phyloP scores from a whole-genome alignment of 1,140 invertebrate species.

The Apolygus lucorum region DNA sequence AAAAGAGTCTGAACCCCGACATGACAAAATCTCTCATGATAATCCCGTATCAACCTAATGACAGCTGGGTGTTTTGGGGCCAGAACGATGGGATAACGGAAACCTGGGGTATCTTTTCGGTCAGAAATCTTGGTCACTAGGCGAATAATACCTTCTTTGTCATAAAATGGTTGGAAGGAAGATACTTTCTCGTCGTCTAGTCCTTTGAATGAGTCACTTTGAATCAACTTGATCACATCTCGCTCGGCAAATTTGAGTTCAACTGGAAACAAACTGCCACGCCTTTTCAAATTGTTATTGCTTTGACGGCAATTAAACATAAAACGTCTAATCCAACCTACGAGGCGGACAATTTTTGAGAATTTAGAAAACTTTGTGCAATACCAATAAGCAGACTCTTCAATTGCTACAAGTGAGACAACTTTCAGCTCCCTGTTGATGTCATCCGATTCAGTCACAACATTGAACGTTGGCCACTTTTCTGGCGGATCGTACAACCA shows the following conservation, averaged over 20 bases:
- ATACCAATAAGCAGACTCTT: neutral
- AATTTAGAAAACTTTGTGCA: neutral
- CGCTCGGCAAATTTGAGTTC: neutral
- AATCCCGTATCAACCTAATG: neutral
- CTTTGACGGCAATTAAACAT: too few relatives aligned
- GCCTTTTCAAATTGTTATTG: neutral
- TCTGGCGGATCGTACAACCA: conserved; percentile 33
- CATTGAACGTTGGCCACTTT: conserved; percentile 13
- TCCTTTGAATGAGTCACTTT: neutral
- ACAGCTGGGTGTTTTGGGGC: neutral
- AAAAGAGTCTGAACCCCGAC: neutral
- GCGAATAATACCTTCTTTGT: neutral
- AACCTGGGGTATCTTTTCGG: neutral
- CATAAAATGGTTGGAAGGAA: neutral
- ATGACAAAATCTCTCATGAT: conserved; percentile 27
- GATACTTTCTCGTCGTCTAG: neutral
- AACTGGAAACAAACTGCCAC: neutral
- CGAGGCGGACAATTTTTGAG: neutral
- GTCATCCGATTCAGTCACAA: conserved; percentile 20
- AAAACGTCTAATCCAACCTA: neutral
- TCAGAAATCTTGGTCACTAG: conserved; percentile 1
- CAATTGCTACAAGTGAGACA: neutral
- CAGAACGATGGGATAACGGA: neutral
- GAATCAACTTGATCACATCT: neutral
- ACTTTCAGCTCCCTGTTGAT: neutral